Evolutionary conservation across 2,113 vertebrate genomes (phyloP), one percentile per base, ranked within the genome.

Genomic region (Myodes glareolus): DNA sequence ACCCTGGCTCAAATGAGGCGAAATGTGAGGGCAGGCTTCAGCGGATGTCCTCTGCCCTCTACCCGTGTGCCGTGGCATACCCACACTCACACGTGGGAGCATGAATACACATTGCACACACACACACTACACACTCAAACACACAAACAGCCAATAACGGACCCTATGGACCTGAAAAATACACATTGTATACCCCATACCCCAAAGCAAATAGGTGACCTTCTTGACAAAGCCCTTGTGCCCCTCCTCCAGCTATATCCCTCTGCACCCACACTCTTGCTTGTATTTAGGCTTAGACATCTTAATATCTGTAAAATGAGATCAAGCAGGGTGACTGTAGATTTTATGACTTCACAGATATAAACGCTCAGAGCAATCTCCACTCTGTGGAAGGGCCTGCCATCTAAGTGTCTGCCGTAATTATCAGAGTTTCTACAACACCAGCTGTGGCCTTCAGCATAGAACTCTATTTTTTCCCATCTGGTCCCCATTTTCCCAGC

Each of bases 291-390:
- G 0, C 36, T 25, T 25, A 88, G 75, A 73, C 47, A n/a, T 78
- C 63, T 92, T 27, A 63, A n/a, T 0, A 23, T 65, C 33, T 58
- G 21, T 55, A 91, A 96, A 88, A 55, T 97, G 61, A 90, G 77
- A 77, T 72, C 75, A 61, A 84, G 25, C 42, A 23, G 65, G 29
- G 14, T n/a, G 73, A 58, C 13, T 55, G 87, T 29, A 77, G 82
- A 61, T 2, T 52, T 21, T 25, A 36, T 8, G 47, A 68, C 25
- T 45, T 86, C 52, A 72, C 42, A n/a, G 33, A 11, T 25, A 7
- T 45, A 7, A 65, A n/a, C 33, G 5, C 27, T 81, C 39, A 17
- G 70, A 42, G 36, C 7, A 10, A 70, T 11, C 31, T 3, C 7
- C 23, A 70, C 39, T 45, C 52, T 63, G 39, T 1, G 0, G 63